Evolutionary conservation across 2,888 invertebrate species (phyloP), one percentile per base, ranked within the genome.

Genomic region (Dichetophora obliterata): DNA sequence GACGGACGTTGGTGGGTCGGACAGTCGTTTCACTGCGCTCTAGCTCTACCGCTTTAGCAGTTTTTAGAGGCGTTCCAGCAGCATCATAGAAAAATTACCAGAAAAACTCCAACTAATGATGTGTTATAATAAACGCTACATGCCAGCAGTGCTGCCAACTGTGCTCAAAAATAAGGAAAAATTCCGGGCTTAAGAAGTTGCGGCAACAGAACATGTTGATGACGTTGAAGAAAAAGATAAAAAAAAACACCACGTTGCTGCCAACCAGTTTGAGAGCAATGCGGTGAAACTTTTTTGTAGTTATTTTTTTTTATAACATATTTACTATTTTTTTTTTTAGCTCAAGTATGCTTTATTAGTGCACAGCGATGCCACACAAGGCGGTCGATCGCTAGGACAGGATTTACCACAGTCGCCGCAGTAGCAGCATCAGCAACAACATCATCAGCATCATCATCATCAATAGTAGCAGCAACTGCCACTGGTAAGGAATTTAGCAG

Each of bases 31-130:
- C 11, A 43, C 3, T 43, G 66, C n/a, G 22, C 22, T 37, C 16
- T 31, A 11, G 37, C 31, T 3, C 3, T 5, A 5, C 31, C 31
- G 31, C 31, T n/a, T n/a, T n/a, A n/a, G n/a, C n/a, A n/a, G n/a
- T n/a, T n/a, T n/a, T 31, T 16, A 6, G 43, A 16, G 5, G 63
- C 27, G 66, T 34, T 24, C 71, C 59, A 37, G 37, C 54, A 19
- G 59, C 59, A 59, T 59, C 34, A 31, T 83, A 85, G 86, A 85
- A 86, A 85, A 85, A 85, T 86, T 85, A 85, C 86, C 84, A 78
- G 86, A 86, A 85, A 37, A 85, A 84, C 84, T 84, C 85, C 85
- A 84, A 86, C 85, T 85, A 86, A 85, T 85, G 85, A 85, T 85
- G 86, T 86, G 86, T 81, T 84, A 85, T 83, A 80, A 78, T 80